Evolutionary conservation across 2,888 invertebrate species (phyloP), one percentile per base, ranked within the genome.

Genomic region (Calameuta pallipes): DNA sequence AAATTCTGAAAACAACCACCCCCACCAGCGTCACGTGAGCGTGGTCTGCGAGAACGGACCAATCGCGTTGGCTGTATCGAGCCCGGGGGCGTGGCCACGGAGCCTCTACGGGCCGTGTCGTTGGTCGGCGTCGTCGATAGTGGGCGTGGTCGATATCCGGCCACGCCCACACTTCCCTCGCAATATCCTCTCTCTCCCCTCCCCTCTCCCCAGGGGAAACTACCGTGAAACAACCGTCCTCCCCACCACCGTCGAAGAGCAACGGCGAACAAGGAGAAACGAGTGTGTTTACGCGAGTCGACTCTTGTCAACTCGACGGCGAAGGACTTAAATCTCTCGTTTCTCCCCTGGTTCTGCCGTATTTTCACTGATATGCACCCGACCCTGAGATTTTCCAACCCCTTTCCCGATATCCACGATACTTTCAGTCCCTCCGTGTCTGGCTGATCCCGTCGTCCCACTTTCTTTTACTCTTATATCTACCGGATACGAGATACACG

Each of bases 1-100:
- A 92, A 92, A 92, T 91, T 92, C 89, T 92, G 92, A 92, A 92
- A 89, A 92, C 90, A 93, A 92, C 92, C 90, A 88, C 85, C 83
- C 92, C 93, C 89, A 92, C 92, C 88, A 85, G 78, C 33, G 86
- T 87, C 84, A 89, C 92, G 85, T 70, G 1, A 23, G 83, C 93
- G 93, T 90, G 92, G 92, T 82, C 71, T 56, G 34, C 1, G 23
- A 37, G 35, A 76, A 75, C 77, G 86, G 73, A 41, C 94, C 93
- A 93, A 93, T 93, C 77, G 78, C 23, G 69, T 15, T 4, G 11
- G 70, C 30, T 70, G 81, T 81, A 78, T 82, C 83, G 76, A 3
- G 34, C 56, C 77, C 78, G 75, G 78, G 82, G 78, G 82, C 79
- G 71, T 71, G 36, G 76, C 81, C 75, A 73, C 74, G 56, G 81